phyloP scores from a whole-genome alignment of 1,140 invertebrate genomes.

The Hormaphis cornu region DNA sequence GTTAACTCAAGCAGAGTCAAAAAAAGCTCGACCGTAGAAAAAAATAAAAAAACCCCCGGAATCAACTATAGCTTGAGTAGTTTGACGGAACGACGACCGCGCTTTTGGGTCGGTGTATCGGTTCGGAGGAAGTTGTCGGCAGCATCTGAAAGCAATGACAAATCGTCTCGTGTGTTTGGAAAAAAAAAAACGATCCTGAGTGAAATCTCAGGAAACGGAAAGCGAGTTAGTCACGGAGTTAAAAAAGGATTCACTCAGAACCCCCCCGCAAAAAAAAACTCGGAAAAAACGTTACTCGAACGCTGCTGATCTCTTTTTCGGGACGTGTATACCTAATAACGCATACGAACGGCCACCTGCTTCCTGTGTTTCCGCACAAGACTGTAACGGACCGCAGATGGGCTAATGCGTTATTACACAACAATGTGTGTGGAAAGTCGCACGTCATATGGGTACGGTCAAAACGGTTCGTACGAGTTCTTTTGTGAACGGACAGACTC shows the following conservation, averaged over 20 bases:
- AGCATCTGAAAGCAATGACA: too few species aligned
- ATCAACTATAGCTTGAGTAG: too few species aligned
- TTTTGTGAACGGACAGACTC: conserved; percentile 22
- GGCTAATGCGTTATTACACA: not conserved
- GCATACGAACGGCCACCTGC: conserved; percentile 1
- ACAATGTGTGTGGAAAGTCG: not conserved
- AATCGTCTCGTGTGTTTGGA: too few species aligned
- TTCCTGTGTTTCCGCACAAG: conserved; percentile 19
- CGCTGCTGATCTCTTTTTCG: not conserved
- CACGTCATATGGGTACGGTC: not conserved
- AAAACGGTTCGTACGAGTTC: too few species aligned
- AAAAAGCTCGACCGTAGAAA: not conserved
- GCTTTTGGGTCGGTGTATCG: too few species aligned
- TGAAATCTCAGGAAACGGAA: too few species aligned
- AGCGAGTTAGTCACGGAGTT: too few species aligned
- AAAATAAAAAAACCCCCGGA: not conserved
- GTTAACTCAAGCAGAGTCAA: not conserved
- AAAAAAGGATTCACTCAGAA: too few species aligned
- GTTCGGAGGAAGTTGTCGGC: too few species aligned
- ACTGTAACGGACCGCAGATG: conserved; percentile 27
- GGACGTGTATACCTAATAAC: not conserved
- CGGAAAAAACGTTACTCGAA: not conserved
- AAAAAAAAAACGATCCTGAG: too few species aligned
- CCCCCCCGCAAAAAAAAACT: too few species aligned
- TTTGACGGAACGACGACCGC: too few species aligned